A percentile compares a stretch with the other conserved stretches of the same genome.
These are phyloP conservation scores for Distichodus sexfasciatus DNA, from an alignment of 2,797 vertebrate genomes.

Conservation along the genomic window DNA sequence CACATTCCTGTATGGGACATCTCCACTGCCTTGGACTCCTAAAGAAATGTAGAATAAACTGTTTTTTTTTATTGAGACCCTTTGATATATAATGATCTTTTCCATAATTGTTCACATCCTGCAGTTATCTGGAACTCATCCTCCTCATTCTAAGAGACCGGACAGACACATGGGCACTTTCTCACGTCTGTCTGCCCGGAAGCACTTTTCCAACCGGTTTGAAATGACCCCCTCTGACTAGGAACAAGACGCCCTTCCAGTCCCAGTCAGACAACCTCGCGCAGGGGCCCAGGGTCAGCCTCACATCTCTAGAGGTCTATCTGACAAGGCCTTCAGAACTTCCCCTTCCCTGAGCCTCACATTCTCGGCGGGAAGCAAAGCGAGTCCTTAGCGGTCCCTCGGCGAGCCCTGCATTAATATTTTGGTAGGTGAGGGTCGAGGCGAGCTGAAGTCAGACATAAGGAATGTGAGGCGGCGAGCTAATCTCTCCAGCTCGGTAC, in stretches of 20 bases:
- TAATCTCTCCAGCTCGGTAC: slow-evolving; percentile 60
- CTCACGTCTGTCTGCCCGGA: too few species aligned
- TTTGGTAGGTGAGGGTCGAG: slow-evolving; percentile 64
- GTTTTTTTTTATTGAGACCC: too few species aligned
- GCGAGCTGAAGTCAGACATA: slow-evolving; percentile 66
- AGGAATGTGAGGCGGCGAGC: slow-evolving; percentile 71
- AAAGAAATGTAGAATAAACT: too few species aligned
- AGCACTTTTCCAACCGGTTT: background rate
- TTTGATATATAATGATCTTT: too few species aligned
- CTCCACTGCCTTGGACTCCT: too few species aligned
- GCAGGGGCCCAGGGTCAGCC: slow-evolving; percentile 41
- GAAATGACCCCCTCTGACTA: slow-evolving; percentile 47
- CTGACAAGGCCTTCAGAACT: slow-evolving; percentile 47
- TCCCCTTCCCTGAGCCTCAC: slow-evolving; percentile 57
- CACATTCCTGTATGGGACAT: too few species aligned
- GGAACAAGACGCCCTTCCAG: slow-evolving; percentile 51
- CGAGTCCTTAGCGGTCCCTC: slow-evolving; percentile 2
- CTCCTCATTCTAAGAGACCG: too few species aligned
- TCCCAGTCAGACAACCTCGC: slow-evolving; percentile 43
- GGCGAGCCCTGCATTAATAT: slow-evolving; percentile 52
- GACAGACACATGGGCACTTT: too few species aligned
- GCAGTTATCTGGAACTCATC: background rate
- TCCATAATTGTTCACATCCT: too few species aligned
- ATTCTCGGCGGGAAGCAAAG: slow-evolving; percentile 51
- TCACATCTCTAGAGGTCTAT: slow-evolving; percentile 51